Conservation (phyloP, 1,140 invertebrate species). For the Drosophila kanapiae region DNA sequence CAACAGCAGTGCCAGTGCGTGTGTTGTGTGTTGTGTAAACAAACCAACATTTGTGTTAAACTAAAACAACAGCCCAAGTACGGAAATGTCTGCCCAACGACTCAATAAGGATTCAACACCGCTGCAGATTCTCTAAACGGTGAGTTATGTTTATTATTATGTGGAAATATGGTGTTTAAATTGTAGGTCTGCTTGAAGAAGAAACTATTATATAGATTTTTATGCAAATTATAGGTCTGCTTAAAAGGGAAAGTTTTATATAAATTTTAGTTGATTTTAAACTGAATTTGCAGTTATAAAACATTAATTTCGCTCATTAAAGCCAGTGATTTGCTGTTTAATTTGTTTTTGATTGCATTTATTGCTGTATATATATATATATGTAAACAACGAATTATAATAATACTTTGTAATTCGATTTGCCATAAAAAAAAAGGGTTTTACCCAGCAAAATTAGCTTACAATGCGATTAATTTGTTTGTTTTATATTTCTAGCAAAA, state of each 20-base stretch:
- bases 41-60: slow-evolving; percentile 43
- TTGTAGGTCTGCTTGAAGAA: too few relatives aligned
- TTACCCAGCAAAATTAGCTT: background rate
- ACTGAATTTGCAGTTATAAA: background rate
- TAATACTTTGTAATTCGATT: background rate
- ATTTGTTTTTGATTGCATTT: background rate
- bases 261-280: too few relatives aligned
- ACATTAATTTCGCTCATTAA: background rate
- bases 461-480: background rate
- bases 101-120: slow-evolving; percentile 29
- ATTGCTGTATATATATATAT: too few relatives aligned
- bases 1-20: slow-evolving; percentile 16
- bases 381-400: background rate
- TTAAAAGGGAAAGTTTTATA: too few relatives aligned
- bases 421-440: background rate
- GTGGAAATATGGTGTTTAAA: too few relatives aligned
- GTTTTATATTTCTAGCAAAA: background rate
- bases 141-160: slow-evolving; percentile 32
- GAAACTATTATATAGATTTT: too few relatives aligned
- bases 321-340: background rate
- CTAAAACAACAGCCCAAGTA: slow-evolving; percentile 20
- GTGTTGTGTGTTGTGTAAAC: slow-evolving; percentile 33
- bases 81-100: slow-evolving; percentile 60
- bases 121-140: slow-evolving; percentile 56
- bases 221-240: too few relatives aligned